Percentiles rank a stretch among this genome's conserved stretches.
phyloP scores from a whole-genome alignment of 1,140 invertebrate genomes.

The Apolygus lucorum region DNA sequence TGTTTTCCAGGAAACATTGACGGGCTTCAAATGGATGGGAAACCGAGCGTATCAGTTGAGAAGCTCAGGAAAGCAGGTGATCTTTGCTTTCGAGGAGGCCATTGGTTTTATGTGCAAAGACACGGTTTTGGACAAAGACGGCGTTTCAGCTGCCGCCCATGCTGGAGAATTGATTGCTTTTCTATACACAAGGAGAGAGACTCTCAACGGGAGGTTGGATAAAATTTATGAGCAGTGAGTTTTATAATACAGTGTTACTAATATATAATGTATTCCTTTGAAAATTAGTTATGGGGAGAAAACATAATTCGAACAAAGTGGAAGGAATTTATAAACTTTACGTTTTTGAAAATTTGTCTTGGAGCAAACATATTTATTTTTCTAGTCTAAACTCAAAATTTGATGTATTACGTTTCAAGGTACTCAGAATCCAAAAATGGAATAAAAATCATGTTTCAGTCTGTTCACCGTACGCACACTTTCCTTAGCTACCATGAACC shows the following conservation, averaged over 20 bases:
- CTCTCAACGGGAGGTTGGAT: conserved; percentile 64
- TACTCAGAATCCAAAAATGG: too few relatives aligned
- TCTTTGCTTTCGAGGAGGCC: conserved; percentile 94
- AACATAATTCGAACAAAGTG: background rate
- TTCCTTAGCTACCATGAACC: too few relatives aligned
- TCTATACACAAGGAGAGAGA: conserved; percentile 52
- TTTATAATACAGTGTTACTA: conserved; percentile 5
- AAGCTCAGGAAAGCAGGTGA: conserved; percentile 55
- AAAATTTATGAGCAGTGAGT: conserved; percentile 55
- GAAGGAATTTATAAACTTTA: too few relatives aligned
- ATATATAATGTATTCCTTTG: conserved; percentile 1
- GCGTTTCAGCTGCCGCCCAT: conserved; percentile 74
- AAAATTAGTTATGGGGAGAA: too few relatives aligned
- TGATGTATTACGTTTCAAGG: too few relatives aligned
- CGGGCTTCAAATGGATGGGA: conserved; percentile 99
- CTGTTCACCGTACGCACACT: too few relatives aligned
- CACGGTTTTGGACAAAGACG: conserved; percentile 89
- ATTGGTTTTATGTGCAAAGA: conserved; percentile 92
- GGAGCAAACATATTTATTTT: too few relatives aligned
- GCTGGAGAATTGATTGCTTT: conserved; percentile 69
- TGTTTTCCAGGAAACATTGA: conserved; percentile 77
- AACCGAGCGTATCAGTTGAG: conserved; percentile 71
- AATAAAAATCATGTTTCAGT: too few relatives aligned
- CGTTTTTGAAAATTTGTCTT: too few relatives aligned
- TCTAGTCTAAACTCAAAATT: background rate